Percentiles rank a stretch among this genome's conserved stretches.
Evolutionary conservation across 2,888 invertebrate genomes (phyloP).

Genomic region (Harpalus rubripes): DNA sequence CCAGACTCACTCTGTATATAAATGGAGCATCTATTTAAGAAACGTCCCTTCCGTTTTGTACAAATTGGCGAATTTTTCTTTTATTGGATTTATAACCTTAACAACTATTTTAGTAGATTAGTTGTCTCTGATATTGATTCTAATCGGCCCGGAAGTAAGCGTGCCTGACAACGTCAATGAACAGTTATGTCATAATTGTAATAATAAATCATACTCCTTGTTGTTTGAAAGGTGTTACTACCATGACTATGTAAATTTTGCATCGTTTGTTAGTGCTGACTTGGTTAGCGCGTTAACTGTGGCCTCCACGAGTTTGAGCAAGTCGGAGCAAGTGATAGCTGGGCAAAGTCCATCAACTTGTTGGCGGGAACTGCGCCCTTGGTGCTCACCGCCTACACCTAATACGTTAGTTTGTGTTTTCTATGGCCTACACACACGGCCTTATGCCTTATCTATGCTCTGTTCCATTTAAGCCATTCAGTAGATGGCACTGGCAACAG

Average conservation of each 20-base stretch:
- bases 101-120: no score
- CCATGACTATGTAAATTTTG: conserved; percentile 71
- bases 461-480: no score
- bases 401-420: no score
- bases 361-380: conserved; percentile 70
- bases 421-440: no score
- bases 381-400: conserved; percentile 74
- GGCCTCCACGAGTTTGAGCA: conserved; percentile 73
- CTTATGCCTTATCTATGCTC: no score
- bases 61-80: conserved; percentile 71
- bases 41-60: conserved; percentile 70
- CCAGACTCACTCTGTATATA: no score
- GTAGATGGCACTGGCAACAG: no score
- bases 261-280: conserved; percentile 71
- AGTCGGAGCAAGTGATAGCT: conserved; percentile 69
- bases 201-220: conserved; percentile 67
- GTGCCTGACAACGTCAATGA: conserved; percentile 12
- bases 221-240: conserved; percentile 70
- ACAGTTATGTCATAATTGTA: conserved; percentile 69
- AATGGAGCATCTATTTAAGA: conserved; percentile 73
- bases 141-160: conserved; percentile 73
- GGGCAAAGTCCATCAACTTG: conserved; percentile 71
- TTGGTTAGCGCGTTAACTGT: conserved; percentile 74
- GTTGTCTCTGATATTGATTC: no score
- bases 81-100: conserved; percentile 71